Evolutionary conservation across 2,113 vertebrate genomes (phyloP), one percentile per base, ranked within the genome.

Genomic region (Alligator sinensis): DNA sequence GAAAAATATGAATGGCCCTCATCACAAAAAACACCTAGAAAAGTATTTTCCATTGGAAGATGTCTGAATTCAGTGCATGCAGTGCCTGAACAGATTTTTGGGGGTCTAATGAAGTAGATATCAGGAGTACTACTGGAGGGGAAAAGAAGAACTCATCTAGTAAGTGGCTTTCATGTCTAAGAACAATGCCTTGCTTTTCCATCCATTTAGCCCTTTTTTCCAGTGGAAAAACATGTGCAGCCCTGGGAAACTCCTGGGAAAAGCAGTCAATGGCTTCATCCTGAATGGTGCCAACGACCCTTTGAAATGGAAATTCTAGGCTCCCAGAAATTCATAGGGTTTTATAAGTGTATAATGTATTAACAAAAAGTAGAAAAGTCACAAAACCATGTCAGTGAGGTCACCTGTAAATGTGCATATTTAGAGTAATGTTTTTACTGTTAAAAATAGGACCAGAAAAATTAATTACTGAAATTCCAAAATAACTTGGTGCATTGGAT

Each of bases 21-120:
- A 79, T 15, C 60, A 3, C 34, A 9, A 61, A 87, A 38, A 74
- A 21, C 0, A 0, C 74, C 80, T 38, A 76, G 79, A 57, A 91
- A 38, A 58, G 62, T 30, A 61, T 0, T 0, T 0, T 0, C 47
- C 30, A 13, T 66, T 92, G 3, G 64, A 2, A 87, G 88, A n/a
- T 9, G 22, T 54, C 84, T 72, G 5, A 27, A 7, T 18, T 15
- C 59, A 63, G 80, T 55, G 62, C 16, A 54, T 55, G 4, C 91
- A 68, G 55, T 0, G 3, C 72, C 77, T 55, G 64, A 90, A 38
- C 2, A 4, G 30, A 30, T 93, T 92, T 61, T 21, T 93, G 30
- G 12, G n/a, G 30, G 22, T 0, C 22, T 34, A 1, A 27, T 55
- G 55, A 17, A 70, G 15, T 84, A 88, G 17, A 59, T 5, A 57